Evolutionary conservation across 2,113 vertebrate species (phyloP).

Genomic region (Cinclus cinclus): DNA sequence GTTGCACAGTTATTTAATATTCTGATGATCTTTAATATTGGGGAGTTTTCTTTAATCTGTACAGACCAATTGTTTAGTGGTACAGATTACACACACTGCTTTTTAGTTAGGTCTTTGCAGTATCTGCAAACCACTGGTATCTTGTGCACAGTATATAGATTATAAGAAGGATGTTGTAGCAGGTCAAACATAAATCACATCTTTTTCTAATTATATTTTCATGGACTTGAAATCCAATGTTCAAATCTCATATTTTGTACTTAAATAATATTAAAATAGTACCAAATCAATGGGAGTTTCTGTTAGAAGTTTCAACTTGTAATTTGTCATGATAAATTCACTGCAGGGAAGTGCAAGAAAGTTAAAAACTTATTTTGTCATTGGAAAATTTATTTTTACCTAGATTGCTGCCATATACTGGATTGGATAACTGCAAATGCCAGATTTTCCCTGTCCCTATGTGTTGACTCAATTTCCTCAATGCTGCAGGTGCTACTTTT

Average conservation of each 20-base stretch:
- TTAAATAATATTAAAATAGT: not conserved
- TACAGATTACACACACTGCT: not conserved
- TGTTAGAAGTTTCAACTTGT: not conserved
- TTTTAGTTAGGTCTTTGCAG: not conserved
- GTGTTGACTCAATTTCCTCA: not conserved
- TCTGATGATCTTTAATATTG: not conserved
- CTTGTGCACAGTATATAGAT: not conserved
- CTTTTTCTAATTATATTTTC: not conserved
- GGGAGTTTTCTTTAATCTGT: not conserved
- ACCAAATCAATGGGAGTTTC: not conserved
- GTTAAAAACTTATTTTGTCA: not conserved
- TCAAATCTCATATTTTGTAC: not conserved
- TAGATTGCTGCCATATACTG: not conserved
- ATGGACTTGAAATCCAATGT: not conserved
- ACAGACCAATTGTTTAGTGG: not conserved
- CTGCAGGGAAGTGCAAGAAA: not conserved
- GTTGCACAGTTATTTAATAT: not conserved
- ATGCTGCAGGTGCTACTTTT: not conserved
- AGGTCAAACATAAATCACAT: not conserved
- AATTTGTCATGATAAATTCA: not conserved
- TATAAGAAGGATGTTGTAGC: not conserved
- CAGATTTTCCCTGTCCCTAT: not conserved
- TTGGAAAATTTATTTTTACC: not conserved
- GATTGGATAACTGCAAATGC: not conserved
- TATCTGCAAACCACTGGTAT: not conserved